Evolutionary conservation across 2,797 vertebrate species (phyloP).

Genomic region (Xenentodon cancila): DNA sequence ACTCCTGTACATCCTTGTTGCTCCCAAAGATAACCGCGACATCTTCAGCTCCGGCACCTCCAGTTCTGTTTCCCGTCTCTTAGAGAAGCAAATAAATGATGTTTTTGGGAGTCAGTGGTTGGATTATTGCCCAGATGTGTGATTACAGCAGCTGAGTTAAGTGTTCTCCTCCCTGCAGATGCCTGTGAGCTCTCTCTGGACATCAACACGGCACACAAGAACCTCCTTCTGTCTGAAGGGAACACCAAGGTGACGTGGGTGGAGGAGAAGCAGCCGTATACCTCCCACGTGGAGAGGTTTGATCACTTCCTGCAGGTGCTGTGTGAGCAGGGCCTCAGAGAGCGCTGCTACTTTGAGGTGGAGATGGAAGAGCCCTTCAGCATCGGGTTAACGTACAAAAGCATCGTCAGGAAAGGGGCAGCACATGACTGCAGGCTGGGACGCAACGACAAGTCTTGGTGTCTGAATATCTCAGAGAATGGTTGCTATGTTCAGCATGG

Average conservation of each 20-base stretch:
- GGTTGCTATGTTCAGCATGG: background rate
- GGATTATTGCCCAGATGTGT: too few relatives aligned
- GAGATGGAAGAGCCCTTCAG: constrained; percentile 12
- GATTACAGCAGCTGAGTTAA: background rate
- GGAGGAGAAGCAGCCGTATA: background rate
- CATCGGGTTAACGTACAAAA: constrained; percentile 39
- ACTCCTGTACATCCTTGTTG: too few relatives aligned
- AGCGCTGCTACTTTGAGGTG: constrained; percentile 51
- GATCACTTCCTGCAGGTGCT: constrained; percentile 21
- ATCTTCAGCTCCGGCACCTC: too few relatives aligned
- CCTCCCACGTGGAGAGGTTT: background rate
- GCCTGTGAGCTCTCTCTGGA: constrained; percentile 28
- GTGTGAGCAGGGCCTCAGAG: constrained; percentile 29
- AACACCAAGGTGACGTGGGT: constrained; percentile 43
- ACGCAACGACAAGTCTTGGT: constrained; percentile 36
- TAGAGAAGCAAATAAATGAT: too few relatives aligned
- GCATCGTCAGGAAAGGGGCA: background rate
- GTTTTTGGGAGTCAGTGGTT: too few relatives aligned
- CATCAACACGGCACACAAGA: constrained; percentile 21
- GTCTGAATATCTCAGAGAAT: background rate
- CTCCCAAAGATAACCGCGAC: too few relatives aligned
- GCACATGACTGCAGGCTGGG: background rate
- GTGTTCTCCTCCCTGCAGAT: constrained; percentile 39
- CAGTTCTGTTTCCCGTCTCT: too few relatives aligned
- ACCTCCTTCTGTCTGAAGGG: constrained; percentile 36